Conservation (phyloP, 2,797 vertebrate genomes). For the Labeo calbasu region DNA sequence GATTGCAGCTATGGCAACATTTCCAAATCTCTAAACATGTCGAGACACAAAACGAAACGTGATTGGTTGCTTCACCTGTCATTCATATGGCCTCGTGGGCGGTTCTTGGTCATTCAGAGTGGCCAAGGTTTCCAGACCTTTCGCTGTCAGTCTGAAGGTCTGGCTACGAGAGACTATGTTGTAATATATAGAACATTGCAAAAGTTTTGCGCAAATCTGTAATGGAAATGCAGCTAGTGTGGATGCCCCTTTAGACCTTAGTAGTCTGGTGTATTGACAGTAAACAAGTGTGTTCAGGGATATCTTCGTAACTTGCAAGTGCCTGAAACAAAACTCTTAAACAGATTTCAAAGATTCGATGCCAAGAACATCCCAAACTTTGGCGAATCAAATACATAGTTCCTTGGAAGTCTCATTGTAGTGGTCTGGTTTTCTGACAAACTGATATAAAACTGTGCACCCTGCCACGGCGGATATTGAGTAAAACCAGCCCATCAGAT, state of each 20-base stretch:
- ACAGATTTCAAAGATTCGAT: slow-evolving; percentile 6
- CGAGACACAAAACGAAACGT: too few relatives aligned
- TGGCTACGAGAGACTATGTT: too few relatives aligned
- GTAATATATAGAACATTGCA: too few relatives aligned
- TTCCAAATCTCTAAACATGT: too few relatives aligned
- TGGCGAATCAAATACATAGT: not conserved
- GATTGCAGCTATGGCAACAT: too few relatives aligned
- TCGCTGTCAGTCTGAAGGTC: too few relatives aligned
- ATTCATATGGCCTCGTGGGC: too few relatives aligned
- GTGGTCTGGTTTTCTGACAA: slow-evolving; percentile 4
- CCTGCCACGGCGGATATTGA: not conserved
- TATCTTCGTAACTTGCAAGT: not conserved
- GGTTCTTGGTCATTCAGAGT: too few relatives aligned
- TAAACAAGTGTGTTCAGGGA: not conserved
- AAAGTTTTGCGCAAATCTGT: too few relatives aligned
- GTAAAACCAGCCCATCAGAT: slow-evolving; percentile 3
- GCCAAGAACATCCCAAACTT: not conserved
- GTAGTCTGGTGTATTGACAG: not conserved
- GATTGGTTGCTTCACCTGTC: too few relatives aligned
- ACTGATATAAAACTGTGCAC: not conserved
- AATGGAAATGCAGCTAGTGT: too few relatives aligned
- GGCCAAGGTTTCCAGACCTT: too few relatives aligned
- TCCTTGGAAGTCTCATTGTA: not conserved
- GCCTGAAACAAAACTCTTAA: not conserved
- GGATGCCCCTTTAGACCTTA: not conserved